Conservation (phyloP, 2,888 invertebrate genomes). For the Tipula helvola region DNA sequence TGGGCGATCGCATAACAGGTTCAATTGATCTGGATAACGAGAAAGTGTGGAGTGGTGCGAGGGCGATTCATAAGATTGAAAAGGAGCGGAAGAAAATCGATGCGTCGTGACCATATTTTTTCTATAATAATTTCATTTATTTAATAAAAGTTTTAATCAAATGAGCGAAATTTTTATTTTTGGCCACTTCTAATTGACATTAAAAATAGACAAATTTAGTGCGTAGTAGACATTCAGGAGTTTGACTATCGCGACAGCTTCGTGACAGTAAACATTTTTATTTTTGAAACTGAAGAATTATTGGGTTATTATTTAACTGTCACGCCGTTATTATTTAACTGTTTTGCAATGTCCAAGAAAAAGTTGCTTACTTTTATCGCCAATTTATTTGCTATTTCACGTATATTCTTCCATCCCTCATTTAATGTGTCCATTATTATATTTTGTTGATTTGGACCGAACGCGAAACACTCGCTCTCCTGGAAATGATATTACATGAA, state of each 20-base stretch:
- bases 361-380: not conserved
- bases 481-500: not conserved
- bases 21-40: constrained; percentile 26
- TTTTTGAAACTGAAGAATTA: not conserved
- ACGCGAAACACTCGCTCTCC: not conserved
- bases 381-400: not conserved
- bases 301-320: not conserved
- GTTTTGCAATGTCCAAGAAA: not conserved
- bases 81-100: not conserved
- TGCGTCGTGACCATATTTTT: not conserved
- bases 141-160: not conserved
- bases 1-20: constrained; percentile 29
- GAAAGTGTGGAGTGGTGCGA: constrained; percentile 24
- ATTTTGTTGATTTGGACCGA: not conserved
- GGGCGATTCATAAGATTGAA: constrained; percentile 22
- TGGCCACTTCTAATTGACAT: not conserved
- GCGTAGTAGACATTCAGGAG: too few species aligned
- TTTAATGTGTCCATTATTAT: not conserved
- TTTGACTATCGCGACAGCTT: too few species aligned
- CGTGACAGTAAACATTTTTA: too few species aligned
- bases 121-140: not conserved
- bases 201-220: not conserved
- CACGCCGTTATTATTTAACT: not conserved
- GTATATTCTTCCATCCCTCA: not conserved
- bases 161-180: not conserved